Base-by-base conservation (phyloP, 2,113 vertebrate genomes). In the Seriola dumerili region DNA sequence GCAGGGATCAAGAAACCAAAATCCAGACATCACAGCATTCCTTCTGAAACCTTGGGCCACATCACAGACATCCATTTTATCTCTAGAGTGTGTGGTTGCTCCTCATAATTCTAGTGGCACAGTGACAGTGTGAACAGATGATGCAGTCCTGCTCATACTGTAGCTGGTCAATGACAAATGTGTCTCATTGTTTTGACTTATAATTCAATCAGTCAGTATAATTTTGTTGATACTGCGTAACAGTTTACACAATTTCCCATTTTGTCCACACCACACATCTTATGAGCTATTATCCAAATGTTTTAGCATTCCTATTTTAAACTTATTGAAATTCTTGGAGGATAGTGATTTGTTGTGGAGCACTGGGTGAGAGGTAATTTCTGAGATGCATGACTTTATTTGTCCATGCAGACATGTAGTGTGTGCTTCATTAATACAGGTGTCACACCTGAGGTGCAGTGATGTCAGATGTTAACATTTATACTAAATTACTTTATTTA, bases 381-480 rank as follows among this genome's bases (percentile, higher is more conserved):
- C 61, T 0, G 5, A 91, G 87, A 92, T 85, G 72, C 68, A 91
- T 77, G 83, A 69, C 81, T 86, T 83, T 87, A 85, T 88, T 85
- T 83, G 72, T 74, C 64, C 84, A 65, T 71, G 76, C 69, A 66
- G 82, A 81, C 46, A 2, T 83, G 78, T 32, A n/a, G 54, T 29
- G 38, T 52, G 38, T 57, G 83, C 65, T 70, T 84, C 85, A 86
- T 91, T 89, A 88, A 87, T 89, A 88, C 11, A 63, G 66, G 65
- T 87, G 79, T 84, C 79, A 85, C 81, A 87, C 76, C 85, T 72
- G 62, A 88, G 84, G 78, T 76, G 71, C 74, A 58, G 38, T 66
- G 17, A 85, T 83, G 71, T 89, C 83, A 84, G 76, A 81, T 81
- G 81, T 70, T 75, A 88, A 86, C 80, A 57, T 91, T 80, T 78